phyloP scores from a whole-genome alignment of 2,113 vertebrate genomes.

The Apodemus speciosus region DNA sequence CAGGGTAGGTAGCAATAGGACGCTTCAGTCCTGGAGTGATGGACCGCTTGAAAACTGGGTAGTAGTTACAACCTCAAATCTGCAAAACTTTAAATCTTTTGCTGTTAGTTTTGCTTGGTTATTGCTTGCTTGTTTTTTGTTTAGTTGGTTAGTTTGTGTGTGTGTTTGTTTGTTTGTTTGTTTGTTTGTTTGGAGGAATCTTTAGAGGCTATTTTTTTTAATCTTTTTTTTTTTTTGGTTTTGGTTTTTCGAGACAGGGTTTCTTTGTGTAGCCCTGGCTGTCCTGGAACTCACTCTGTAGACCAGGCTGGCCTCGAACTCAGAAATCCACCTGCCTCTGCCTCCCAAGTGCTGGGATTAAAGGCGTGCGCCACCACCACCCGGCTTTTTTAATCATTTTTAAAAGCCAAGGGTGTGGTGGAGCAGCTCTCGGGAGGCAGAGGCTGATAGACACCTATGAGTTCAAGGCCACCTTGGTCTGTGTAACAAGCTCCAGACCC shows the following conservation, averaged over 20 bases:
- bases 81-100: not conserved
- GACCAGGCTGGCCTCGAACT: no score
- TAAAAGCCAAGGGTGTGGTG: not conserved
- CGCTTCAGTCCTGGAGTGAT: not conserved
- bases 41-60: not conserved
- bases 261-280: no score
- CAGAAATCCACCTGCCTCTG: no score
- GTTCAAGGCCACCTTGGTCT: not conserved
- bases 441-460: not conserved
- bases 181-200: not conserved
- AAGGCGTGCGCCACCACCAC: no score
- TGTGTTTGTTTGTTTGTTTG: not conserved
- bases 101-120: not conserved
- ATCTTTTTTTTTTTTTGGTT: no score
- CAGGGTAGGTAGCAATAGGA: not conserved
- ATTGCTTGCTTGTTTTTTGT: no score
- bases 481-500: not conserved
- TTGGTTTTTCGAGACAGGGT: no score
- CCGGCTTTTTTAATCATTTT: no score
- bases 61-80: not conserved
- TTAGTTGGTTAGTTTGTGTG: no score
- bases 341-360: no score
- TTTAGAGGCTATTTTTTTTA: no score
- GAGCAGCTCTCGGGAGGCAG: not conserved
- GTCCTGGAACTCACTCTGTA: no score